Conservation (phyloP, 2,888 invertebrate species). For the Rapana venosa region DNA sequence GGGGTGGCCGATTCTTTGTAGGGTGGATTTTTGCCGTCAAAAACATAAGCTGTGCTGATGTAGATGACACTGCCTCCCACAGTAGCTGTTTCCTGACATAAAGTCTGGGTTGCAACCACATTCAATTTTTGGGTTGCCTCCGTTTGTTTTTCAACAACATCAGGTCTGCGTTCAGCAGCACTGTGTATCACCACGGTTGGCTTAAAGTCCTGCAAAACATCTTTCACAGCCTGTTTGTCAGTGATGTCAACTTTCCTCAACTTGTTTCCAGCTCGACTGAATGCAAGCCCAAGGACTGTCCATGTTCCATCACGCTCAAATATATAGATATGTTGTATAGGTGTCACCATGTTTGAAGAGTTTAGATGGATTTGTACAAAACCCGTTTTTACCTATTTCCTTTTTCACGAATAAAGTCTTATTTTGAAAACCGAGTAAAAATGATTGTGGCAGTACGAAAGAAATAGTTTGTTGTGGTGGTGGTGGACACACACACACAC, state of each 20-base stretch:
- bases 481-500: no score
- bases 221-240: conserved; percentile 70
- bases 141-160: conserved; percentile 79
- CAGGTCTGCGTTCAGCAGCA: conserved; percentile 80
- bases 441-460: no score
- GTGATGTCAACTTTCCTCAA: conserved; percentile 78
- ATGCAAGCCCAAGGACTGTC: conserved; percentile 73
- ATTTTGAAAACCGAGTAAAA: no score
- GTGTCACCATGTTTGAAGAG: no score
- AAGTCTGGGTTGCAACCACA: conserved; percentile 76
- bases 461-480: no score
- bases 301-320: conserved; percentile 73
- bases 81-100: conserved; percentile 73
- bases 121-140: conserved; percentile 78
- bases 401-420: no score
- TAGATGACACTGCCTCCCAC: conserved; percentile 78
- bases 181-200: conserved; percentile 79
- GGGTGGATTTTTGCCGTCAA: conserved; percentile 81
- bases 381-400: no score
- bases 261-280: conserved; percentile 70
- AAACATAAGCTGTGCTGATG: conserved; percentile 82
- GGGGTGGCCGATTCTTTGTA: conserved; percentile 77
- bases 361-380: no score
- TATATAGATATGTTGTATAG: no score
- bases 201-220: conserved; percentile 75